Evolutionary conservation across 2,113 vertebrate species (phyloP).

Genomic region (Ochotona curzoniae): DNA sequence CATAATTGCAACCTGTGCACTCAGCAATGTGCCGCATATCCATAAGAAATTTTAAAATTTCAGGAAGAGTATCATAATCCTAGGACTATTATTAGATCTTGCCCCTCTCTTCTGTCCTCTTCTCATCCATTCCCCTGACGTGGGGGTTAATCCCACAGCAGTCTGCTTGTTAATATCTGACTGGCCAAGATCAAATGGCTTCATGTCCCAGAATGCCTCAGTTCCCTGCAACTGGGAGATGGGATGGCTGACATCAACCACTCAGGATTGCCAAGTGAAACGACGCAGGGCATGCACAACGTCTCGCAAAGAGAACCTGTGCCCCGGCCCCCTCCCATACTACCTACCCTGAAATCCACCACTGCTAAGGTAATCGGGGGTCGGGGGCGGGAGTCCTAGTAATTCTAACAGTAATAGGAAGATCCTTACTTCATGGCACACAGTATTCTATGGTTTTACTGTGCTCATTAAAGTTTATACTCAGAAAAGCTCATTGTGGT

Average conservation of each 20-base stretch:
- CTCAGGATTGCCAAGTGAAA: neutral
- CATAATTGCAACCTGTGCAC: neutral
- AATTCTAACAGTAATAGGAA: conserved; percentile 11
- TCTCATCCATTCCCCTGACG: neutral
- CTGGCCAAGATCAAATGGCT: neutral
- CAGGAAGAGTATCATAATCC: neutral
- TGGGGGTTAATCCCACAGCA: neutral
- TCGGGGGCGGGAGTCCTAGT: neutral
- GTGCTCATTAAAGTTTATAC: neutral
- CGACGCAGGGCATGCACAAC: neutral
- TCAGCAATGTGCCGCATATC: neutral
- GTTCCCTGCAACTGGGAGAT: neutral
- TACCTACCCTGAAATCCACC: neutral
- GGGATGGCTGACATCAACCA: neutral
- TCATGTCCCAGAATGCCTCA: neutral
- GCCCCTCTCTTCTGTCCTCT: no score
- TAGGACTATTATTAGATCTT: neutral
- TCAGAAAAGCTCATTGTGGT: neutral
- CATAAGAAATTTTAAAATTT: neutral
- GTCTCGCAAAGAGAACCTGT: neutral
- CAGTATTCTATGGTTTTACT: neutral
- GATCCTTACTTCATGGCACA: neutral
- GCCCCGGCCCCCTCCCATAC: neutral
- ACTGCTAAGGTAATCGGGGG: no score
- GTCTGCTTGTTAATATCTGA: neutral